Evolutionary conservation across 2,797 vertebrate species (phyloP).

Genomic region (Aphelocoma californica): DNA sequence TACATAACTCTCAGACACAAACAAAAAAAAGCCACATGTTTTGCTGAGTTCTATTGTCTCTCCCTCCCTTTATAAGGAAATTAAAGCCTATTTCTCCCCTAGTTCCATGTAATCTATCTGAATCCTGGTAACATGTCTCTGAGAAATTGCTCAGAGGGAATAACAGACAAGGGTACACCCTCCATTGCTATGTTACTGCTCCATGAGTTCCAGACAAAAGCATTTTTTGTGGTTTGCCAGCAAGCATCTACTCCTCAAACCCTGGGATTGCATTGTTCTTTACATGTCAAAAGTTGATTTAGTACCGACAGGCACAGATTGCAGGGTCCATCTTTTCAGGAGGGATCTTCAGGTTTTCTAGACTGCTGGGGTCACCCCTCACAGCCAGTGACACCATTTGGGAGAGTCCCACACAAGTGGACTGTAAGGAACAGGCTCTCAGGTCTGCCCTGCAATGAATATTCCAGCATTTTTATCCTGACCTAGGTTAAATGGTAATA

Average conservation of each 20-base stretch:
- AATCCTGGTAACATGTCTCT: constrained; percentile 35
- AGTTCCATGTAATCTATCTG: constrained; percentile 34
- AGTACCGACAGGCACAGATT: constrained; percentile 17
- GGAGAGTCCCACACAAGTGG: neutral
- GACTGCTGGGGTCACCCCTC: neutral
- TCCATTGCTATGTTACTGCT: constrained; percentile 60
- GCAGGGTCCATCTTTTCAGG: neutral
- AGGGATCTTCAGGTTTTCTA: neutral
- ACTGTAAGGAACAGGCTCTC: neutral
- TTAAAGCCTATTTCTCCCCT: constrained; percentile 24
- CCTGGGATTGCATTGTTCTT: constrained; percentile 49
- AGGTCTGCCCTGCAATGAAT: neutral
- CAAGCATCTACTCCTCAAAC: constrained; percentile 23
- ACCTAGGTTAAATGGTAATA: neutral
- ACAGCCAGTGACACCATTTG: neutral
- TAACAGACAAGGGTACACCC: constrained; percentile 51
- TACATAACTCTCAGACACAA: constrained; percentile 1
- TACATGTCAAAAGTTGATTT: constrained; percentile 42
- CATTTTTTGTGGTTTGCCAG: constrained; percentile 66
- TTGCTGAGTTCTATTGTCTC: constrained; percentile 38
- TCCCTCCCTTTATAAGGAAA: constrained; percentile 26
- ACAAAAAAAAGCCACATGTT: neutral
- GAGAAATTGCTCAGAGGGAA: constrained; percentile 54
- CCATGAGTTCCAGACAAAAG: constrained; percentile 60
- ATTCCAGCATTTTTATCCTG: constrained; percentile 2